A percentile compares a stretch with the other conserved stretches of the same genome.
These are phyloP conservation scores for Peromyscus eremicus DNA, from an alignment of 2,797 vertebrate genomes.

Conservation along the genomic window DNA sequence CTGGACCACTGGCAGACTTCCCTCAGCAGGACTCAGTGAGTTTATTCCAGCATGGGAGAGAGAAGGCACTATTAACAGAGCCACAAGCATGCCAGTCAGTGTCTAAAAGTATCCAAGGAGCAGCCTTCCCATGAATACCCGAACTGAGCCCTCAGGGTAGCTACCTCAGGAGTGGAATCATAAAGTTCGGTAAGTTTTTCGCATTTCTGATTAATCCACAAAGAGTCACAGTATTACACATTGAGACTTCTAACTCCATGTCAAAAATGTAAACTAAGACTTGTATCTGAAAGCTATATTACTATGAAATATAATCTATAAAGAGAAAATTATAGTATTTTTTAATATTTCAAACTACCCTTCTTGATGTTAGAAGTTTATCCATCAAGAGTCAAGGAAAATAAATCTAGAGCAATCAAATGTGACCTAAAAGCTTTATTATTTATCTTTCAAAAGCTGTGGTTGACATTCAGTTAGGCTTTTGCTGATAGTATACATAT, in stretches of 20 bases:
- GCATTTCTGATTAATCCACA: background rate
- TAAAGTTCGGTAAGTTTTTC: background rate
- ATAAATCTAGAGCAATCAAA: constrained; percentile 73
- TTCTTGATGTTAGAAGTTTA: constrained; percentile 74
- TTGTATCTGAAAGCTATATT: constrained; percentile 18
- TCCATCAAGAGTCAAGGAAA: constrained; percentile 74
- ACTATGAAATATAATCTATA: constrained; percentile 44
- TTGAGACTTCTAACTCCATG: background rate
- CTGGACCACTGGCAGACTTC: no score
- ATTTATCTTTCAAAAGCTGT: constrained; percentile 63
- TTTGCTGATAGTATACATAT: background rate
- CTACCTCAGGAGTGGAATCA: background rate
- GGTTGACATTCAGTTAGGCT: constrained; percentile 66
- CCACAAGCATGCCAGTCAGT: background rate
- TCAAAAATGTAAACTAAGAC: constrained; percentile 1
- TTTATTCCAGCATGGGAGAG: background rate
- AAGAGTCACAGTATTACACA: background rate
- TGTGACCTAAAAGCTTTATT: constrained; percentile 75
- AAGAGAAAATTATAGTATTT: background rate
- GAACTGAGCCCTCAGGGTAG: background rate
- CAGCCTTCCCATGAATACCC: background rate
- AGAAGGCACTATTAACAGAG: background rate
- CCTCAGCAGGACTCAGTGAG: rapidly evolving
- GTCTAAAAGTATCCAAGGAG: background rate
- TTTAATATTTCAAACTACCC: constrained; percentile 56